A percentile compares a stretch with the other conserved stretches of the same genome.
Evolutionary conservation across 2,797 vertebrate genomes (phyloP).

Genomic region (Leuciscus waleckii): DNA sequence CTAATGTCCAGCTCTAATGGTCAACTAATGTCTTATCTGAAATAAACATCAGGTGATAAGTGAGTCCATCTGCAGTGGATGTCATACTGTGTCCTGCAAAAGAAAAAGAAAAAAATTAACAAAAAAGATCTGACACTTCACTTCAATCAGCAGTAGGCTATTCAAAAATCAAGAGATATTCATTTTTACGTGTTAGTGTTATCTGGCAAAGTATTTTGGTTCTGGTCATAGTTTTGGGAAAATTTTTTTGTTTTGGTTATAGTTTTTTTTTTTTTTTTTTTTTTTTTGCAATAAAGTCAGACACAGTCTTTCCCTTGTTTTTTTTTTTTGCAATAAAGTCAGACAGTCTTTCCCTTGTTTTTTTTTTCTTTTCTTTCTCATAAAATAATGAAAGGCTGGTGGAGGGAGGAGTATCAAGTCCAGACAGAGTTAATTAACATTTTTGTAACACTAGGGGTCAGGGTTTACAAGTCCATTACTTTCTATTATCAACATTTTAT

Average conservation of each 20-base stretch:
- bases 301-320: no score
- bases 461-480: background rate
- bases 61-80: background rate
- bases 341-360: background rate
- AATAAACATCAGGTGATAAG: background rate
- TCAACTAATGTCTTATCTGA: background rate
- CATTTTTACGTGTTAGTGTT: background rate
- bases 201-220: background rate
- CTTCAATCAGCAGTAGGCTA: background rate
- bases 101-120: background rate
- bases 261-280: no score
- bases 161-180: background rate
- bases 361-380: background rate
- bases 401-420: background rate
- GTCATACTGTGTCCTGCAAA: background rate
- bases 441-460: background rate
- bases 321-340: background rate
- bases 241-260: no score
- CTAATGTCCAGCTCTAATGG: background rate
- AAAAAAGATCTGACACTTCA: background rate
- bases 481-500: background rate
- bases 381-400: background rate
- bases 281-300: no score
- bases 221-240: background rate
- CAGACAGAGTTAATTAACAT: slow-evolving; percentile 5